Evolutionary conservation across 2,113 vertebrate genomes (phyloP).

Genomic region (Puntigrus tetrazona): DNA sequence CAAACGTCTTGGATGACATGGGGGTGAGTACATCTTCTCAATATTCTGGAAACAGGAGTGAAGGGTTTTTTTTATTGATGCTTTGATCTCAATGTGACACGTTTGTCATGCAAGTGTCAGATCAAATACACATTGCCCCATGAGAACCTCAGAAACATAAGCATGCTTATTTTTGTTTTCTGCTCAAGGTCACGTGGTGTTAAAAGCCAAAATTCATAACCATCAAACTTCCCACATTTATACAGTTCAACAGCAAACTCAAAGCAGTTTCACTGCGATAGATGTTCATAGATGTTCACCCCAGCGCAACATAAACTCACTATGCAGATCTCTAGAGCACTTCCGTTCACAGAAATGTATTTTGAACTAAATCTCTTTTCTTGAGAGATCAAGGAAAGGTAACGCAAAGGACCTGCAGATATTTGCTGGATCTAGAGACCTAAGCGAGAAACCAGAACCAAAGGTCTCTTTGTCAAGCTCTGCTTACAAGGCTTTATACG

Average conservation of each 20-base stretch:
- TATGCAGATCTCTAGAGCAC: not conserved
- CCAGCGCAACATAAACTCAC: not conserved
- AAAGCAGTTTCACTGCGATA: not conserved
- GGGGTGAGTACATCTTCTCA: too few relatives aligned
- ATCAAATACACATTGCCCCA: too few relatives aligned
- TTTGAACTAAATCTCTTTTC: not conserved
- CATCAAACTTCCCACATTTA: not conserved
- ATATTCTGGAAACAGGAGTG: too few relatives aligned
- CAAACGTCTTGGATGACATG: too few relatives aligned
- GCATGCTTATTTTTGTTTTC: too few relatives aligned
- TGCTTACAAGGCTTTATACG: not conserved
- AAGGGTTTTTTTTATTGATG: too few relatives aligned
- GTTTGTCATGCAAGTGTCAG: too few relatives aligned
- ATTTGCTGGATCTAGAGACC: not conserved
- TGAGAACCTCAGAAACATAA: too few relatives aligned
- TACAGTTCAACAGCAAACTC: not conserved
- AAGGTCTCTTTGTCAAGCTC: not conserved
- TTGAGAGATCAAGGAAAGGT: slow-evolving; percentile 2
- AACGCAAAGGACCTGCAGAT: not conserved
- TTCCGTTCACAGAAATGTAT: slow-evolving; percentile 2
- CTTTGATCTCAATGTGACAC: too few relatives aligned
- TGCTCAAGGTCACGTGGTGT: not conserved
- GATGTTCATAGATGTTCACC: not conserved
- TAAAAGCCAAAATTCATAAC: not conserved
- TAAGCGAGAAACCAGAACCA: not conserved